Percentiles rank a stretch among this genome's conserved stretches.
These are phyloP conservation scores for Platichthys stellatus DNA, from an alignment of 2,113 vertebrate species.

Conservation along the genomic window DNA sequence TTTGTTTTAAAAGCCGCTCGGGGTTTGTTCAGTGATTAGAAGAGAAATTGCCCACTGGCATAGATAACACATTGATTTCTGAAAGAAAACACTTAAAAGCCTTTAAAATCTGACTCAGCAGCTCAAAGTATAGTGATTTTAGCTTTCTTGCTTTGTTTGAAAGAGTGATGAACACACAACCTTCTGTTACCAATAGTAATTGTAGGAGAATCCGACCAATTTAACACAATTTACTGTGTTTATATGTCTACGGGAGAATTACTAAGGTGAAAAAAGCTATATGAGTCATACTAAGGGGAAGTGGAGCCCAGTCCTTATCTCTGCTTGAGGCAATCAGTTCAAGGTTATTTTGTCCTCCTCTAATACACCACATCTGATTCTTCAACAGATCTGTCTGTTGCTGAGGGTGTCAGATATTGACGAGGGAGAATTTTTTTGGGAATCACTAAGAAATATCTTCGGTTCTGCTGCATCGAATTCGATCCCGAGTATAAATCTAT, in stretches of 20 bases:
- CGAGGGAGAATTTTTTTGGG: background rate
- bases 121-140: background rate
- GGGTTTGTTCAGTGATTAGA: background rate
- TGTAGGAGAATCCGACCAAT: background rate
- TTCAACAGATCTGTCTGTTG: background rate
- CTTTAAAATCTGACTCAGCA: background rate
- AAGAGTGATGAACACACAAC: background rate
- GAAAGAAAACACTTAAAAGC: too few relatives aligned
- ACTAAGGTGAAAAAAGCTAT: too few relatives aligned
- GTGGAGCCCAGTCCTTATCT: background rate
- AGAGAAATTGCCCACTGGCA: too few relatives aligned
- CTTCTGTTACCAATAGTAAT: too few relatives aligned
- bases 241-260: too few relatives aligned
- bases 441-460: background rate
- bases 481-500: background rate
- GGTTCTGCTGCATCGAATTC: background rate
- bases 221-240: background rate
- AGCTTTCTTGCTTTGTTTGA: too few relatives aligned
- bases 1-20: background rate
- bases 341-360: background rate
- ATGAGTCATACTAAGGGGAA: too few relatives aligned
- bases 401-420: background rate
- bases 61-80: too few relatives aligned
- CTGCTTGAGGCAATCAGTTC: background rate
- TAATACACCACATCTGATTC: background rate